Percentiles rank a stretch among this genome's conserved stretches.
Evolutionary conservation across 2,888 invertebrate genomes (phyloP).

Genomic region (Podabrus alpinus): DNA sequence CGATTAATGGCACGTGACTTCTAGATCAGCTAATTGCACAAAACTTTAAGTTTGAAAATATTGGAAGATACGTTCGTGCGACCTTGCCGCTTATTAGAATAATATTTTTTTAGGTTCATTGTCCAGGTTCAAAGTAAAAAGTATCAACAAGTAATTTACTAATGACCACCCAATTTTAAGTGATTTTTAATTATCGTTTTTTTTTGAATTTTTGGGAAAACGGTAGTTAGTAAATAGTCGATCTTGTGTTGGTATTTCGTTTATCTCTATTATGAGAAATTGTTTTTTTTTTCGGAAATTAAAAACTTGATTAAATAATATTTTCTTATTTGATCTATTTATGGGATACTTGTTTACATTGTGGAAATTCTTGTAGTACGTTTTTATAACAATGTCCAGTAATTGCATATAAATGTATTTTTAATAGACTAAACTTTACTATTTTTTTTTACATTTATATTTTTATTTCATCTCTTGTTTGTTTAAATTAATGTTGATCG

Average conservation of each 20-base stretch:
- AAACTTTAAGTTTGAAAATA: constrained; percentile 19
- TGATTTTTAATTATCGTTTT: constrained; percentile 23
- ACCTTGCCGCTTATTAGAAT: constrained; percentile 6
- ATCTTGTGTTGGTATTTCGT: not conserved
- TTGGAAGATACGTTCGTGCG: constrained; percentile 3
- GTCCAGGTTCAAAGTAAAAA: constrained; percentile 7
- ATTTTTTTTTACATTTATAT: not conserved
- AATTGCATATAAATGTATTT: not conserved
- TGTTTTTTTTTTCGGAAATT: not conserved
- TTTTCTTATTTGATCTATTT: not conserved
- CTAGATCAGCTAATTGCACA: constrained; percentile 5
- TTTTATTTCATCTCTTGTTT: not conserved
- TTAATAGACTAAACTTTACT: not conserved
- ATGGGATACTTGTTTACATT: not conserved
- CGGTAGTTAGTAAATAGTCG: not conserved
- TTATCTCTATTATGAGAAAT: not conserved
- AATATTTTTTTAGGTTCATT: constrained; percentile 19
- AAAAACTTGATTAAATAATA: not conserved
- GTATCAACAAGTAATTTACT: constrained; percentile 14
- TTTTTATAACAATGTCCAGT: not conserved
- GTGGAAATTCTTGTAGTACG: not conserved
- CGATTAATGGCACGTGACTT: constrained; percentile 6
- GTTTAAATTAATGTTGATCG: not conserved
- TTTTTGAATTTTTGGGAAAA: not conserved
- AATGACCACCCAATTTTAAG: constrained; percentile 13